A percentile compares a stretch with the other conserved stretches of the same genome.
phyloP scores from a whole-genome alignment of 2,888 invertebrate genomes.

The Bombylius major region DNA sequence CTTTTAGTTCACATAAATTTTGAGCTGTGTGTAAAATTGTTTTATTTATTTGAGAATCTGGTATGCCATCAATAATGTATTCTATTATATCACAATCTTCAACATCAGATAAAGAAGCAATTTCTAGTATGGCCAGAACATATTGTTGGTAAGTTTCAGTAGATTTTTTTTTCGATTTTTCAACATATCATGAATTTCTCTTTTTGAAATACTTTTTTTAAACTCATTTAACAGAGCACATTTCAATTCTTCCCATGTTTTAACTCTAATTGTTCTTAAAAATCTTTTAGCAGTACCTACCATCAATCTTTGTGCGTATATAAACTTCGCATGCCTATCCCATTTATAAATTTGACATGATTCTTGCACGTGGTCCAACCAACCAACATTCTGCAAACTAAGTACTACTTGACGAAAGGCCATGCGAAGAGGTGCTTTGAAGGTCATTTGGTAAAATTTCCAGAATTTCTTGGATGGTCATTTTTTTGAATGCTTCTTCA shows the following conservation, averaged over 20 bases:
- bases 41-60: neutral
- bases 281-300: constrained; percentile 1
- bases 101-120: neutral
- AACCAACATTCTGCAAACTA: too few relatives aligned
- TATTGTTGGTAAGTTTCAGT: neutral
- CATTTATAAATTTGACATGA: too few relatives aligned
- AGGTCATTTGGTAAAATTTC: too few relatives aligned
- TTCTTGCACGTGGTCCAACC: too few relatives aligned
- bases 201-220: neutral
- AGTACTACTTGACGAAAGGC: too few relatives aligned
- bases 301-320: neutral
- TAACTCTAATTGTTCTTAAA: neutral
- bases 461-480: too few relatives aligned
- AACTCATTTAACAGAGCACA: neutral
- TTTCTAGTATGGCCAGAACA: neutral
- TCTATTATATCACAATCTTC: neutral
- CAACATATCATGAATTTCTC: neutral
- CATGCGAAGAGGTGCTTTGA: too few relatives aligned
- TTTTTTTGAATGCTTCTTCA: too few relatives aligned
- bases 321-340: too few relatives aligned
- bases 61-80: neutral
- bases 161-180: neutral
- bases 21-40: neutral
- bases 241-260: neutral
- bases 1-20: neutral